These are phyloP conservation scores for Phodopus roborovskii DNA, from an alignment of 2,113 vertebrate species.

Conservation along the genomic window DNA sequence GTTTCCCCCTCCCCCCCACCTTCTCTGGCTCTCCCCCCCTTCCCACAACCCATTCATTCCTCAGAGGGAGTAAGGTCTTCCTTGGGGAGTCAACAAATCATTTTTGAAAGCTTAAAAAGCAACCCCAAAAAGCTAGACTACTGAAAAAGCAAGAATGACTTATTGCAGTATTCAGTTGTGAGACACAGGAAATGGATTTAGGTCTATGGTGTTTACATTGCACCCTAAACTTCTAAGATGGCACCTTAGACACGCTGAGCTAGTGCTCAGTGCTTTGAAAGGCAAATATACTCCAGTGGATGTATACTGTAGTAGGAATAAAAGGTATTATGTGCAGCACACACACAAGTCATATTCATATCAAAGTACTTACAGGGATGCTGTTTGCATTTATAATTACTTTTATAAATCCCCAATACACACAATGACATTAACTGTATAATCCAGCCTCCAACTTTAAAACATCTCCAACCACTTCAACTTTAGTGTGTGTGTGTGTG, in stretches of 20 bases:
- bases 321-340: too few relatives aligned
- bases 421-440: background rate
- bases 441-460: background rate
- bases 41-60: too few relatives aligned
- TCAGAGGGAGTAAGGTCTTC: too few relatives aligned
- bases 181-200: background rate
- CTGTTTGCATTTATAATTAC: background rate
- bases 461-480: background rate
- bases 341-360: background rate
- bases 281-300: background rate
- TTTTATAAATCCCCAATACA: background rate
- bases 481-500: background rate
- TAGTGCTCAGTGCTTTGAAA: background rate
- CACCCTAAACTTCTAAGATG: background rate
- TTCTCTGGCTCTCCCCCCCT: too few relatives aligned
- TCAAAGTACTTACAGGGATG: background rate
- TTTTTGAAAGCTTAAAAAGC: background rate
- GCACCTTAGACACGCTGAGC: background rate
- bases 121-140: background rate
- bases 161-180: background rate
- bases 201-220: too few relatives aligned
- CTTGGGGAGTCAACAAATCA: too few relatives aligned
- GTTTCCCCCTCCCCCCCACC: too few relatives aligned
- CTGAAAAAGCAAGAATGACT: background rate
- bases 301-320: background rate